phyloP scores from a whole-genome alignment of 2,888 invertebrate genomes.

The Lycocerus yunnanus region DNA sequence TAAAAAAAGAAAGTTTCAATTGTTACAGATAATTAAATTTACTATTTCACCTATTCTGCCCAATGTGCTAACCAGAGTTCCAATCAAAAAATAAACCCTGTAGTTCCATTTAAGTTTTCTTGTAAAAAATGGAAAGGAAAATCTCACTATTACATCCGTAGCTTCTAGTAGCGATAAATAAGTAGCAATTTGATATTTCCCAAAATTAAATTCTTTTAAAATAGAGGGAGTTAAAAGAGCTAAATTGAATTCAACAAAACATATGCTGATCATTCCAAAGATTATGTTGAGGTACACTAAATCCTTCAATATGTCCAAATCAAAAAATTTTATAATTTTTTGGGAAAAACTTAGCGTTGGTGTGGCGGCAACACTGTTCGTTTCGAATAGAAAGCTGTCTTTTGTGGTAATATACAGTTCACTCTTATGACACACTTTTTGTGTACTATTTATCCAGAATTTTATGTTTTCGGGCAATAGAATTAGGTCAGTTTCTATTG shows the following conservation, averaged over 20 bases:
- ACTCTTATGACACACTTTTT: neutral
- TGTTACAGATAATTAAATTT: too few relatives aligned
- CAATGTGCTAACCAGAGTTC: conserved; percentile 67
- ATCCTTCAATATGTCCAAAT: conserved; percentile 71
- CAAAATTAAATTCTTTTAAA: conserved; percentile 68
- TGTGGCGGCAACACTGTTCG: neutral
- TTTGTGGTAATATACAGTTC: neutral
- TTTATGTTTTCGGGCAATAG: too few relatives aligned
- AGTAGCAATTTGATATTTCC: conserved; percentile 64
- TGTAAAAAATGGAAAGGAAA: conserved; percentile 70
- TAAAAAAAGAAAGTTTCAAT: conserved; percentile 38
- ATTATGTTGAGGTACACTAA: conserved; percentile 71
- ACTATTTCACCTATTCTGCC: conserved; percentile 65
- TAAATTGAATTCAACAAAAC: conserved; percentile 74
- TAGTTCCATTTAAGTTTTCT: conserved; percentile 73
- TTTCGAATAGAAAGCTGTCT: neutral
- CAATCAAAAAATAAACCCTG: conserved; percentile 71
- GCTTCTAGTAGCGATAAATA: conserved; percentile 72
- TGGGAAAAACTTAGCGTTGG: neutral
- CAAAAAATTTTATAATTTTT: conserved; percentile 69
- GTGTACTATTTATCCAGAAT: neutral
- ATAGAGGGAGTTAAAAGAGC: conserved; percentile 75
- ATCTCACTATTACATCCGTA: conserved; percentile 68
- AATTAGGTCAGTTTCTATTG: neutral
- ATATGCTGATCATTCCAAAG: conserved; percentile 71